These are phyloP conservation scores for Zaprionus lineosus DNA, from an alignment of 2,888 invertebrate species.

Conservation along the genomic window DNA sequence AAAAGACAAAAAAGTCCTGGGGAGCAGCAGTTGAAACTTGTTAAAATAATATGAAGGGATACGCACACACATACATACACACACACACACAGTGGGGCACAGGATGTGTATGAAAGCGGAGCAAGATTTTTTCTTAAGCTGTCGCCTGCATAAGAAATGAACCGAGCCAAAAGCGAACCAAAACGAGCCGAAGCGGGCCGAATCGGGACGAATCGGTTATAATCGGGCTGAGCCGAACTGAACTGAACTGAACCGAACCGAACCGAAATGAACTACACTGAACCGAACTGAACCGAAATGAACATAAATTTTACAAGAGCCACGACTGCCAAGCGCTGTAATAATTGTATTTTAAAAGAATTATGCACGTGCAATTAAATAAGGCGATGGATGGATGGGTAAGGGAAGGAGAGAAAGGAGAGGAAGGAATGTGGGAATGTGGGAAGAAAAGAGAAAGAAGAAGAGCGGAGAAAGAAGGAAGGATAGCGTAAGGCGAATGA, in stretches of 20 bases:
- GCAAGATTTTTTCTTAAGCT: slow-evolving; percentile 53
- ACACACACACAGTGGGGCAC: no score
- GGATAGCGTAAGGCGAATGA: no score
- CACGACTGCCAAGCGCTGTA: slow-evolving; percentile 52
- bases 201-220: slow-evolving; percentile 18
- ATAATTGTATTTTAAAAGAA: slow-evolving; percentile 76
- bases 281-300: slow-evolving; percentile 24
- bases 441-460: no score
- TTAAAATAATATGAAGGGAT: slow-evolving; percentile 54
- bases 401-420: no score
- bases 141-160: slow-evolving; percentile 66
- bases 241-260: slow-evolving; percentile 19
- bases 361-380: slow-evolving; percentile 78
- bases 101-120: slow-evolving; percentile 3
- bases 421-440: no score
- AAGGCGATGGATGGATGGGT: slow-evolving; percentile 42
- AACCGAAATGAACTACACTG: slow-evolving; percentile 13
- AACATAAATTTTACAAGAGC: slow-evolving; percentile 55
- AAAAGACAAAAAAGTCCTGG: no score
- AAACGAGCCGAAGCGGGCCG: slow-evolving; percentile 11
- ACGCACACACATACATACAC: no score
- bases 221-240: neutral
- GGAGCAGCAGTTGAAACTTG: slow-evolving; percentile 43
- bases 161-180: slow-evolving; percentile 4
- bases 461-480: no score